Evolutionary conservation across 2,113 vertebrate species (phyloP), one percentile per base, ranked within the genome.

Genomic region (Istiophorus platypterus): DNA sequence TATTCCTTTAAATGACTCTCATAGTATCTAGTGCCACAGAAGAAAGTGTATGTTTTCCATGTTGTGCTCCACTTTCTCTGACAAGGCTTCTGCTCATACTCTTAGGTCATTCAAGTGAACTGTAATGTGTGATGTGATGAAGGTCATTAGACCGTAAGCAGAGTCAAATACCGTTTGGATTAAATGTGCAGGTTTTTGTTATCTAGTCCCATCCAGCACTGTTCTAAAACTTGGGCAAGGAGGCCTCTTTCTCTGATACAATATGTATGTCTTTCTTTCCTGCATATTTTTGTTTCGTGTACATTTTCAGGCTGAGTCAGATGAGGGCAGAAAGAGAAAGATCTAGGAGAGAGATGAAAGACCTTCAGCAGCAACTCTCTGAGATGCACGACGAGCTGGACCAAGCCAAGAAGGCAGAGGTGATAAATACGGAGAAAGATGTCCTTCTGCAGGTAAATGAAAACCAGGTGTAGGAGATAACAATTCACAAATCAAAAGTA

Each of bases 331-430:
- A 99, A 34, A 94, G 95, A 78, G 97, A 97, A 7, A 93, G 96
- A 72, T 94, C 95, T 67, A 97, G 97, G 87, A 96, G 93, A 0
- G 97, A 99, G 92, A 96, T 99, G 91, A 95, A 97, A 81, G 97
- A 97, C 87, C 95, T 99, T 77, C 97, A 99, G 90, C 97, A 97
- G 85, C 97, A 99, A 89, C 97, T 99, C 13, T 99, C 98, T 0
- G 98, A 99, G 76, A 98, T 99, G 97, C 98, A 99, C 0, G 98
- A 99, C 47, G 98, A 98, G 81, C 91, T 99, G 89, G 98, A 99
- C 90, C 94, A 77, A 0, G 95, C 96, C 74, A 87, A 89, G 64
- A 90, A 58, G 64, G 29, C 58, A 0, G 89, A 94, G 66, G 66
- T 81, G 80, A 83, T 91, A 51, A 85, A 85, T 15, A 31, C 72